These are phyloP conservation scores for Chunga burmeisteri DNA, from an alignment of 2,113 vertebrate genomes.

Conservation along the genomic window DNA sequence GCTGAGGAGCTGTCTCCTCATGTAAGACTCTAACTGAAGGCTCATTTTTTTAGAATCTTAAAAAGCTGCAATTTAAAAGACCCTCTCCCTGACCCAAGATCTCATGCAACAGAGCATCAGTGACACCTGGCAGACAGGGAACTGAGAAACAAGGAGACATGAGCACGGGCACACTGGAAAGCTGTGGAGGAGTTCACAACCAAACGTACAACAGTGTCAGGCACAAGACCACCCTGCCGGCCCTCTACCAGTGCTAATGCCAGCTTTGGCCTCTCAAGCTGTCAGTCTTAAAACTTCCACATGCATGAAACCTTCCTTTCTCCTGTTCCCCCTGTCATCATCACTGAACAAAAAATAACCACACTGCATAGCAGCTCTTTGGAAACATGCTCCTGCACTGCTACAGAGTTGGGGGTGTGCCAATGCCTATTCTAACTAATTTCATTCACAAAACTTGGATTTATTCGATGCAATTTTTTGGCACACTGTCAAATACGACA, in stretches of 20 bases:
- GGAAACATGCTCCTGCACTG: not conserved
- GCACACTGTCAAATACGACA: not conserved
- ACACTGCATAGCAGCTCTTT: not conserved
- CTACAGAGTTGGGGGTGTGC: not conserved
- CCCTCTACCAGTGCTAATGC: not conserved
- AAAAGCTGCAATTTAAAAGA: not conserved
- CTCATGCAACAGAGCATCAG: not conserved
- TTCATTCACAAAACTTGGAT: constrained; percentile 64
- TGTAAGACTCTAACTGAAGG: not conserved
- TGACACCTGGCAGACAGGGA: not conserved
- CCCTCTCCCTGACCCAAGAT: not conserved
- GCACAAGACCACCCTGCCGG: not conserved
- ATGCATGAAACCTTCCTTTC: not conserved
- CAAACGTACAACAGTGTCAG: not conserved
- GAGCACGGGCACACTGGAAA: not conserved
- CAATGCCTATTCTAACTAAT: not conserved
- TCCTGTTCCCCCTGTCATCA: not conserved
- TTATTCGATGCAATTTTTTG: constrained; percentile 51
- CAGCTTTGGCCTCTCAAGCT: not conserved
- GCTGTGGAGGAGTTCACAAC: not conserved
- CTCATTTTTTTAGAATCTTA: not conserved
- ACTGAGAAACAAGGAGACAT: not conserved
- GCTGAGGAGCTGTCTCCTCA: not conserved
- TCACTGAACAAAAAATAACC: not conserved
- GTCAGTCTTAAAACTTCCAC: not conserved